Base-by-base conservation (phyloP, 2,797 vertebrate genomes). In the Phalanger gymnotis region DNA sequence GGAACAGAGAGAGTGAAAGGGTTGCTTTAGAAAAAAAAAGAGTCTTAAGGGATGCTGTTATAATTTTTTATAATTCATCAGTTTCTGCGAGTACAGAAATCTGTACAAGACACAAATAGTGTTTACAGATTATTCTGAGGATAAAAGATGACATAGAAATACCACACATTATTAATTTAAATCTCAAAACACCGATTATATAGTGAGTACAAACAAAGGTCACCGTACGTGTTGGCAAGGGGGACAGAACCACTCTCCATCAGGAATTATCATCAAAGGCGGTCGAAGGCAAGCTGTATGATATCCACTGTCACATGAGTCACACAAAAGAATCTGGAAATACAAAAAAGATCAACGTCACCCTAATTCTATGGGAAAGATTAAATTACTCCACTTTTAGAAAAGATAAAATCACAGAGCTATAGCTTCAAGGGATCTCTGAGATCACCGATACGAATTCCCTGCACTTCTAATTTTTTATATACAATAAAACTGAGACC, bases 171-270 rank as follows among this genome's bases (percentile, higher is more conserved):
- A 94, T 58, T 95, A 96, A 93, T 73, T 90, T 93, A 34, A 95
- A 92, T 56, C 87, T 54, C 93, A 95, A 93, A 92, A 40, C 57
- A 91, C 92, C 53, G 52, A 56, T 7, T 30, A 87, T 13, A 47
- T 91, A 27, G 47, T 87, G 0, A 19, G 53, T 30, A 81, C 22
- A 81, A 73, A 55, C 52, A 96, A 91, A 96, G 54, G 9, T n/a
- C 54, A 66, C 7, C 99, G 61, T 99, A 99, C 99, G 27, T 99
- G 99, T 97, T 99, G 99, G 98, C 99, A 99, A 55, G 99, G 99
- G 0, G 99, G 99, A 97, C 99, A 99, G 98, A 99, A 99, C 99
- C 99, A 99, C 96, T 99, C 99, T 98, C 99, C 99, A 0, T 99
- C 99, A 0, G 99, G 99, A 96, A 99, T 99, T 96, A 99, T 98